Conservation (phyloP, 2,797 vertebrate species). For the Hozukius guyotensis region DNA sequence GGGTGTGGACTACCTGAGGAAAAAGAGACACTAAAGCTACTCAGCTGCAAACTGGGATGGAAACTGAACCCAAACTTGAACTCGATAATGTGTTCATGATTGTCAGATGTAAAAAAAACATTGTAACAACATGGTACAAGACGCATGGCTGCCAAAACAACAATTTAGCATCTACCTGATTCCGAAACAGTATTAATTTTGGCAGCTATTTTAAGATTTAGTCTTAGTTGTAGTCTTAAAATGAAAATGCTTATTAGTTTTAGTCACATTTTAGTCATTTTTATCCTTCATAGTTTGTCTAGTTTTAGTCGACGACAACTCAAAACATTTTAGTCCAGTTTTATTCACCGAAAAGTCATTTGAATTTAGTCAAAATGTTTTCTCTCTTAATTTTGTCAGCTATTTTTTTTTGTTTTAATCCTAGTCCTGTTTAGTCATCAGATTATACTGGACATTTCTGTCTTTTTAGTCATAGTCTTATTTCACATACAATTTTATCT, state of each 20-base stretch:
- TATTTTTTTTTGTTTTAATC: too few species aligned
- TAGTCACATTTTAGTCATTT: not conserved
- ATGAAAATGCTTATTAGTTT: not conserved
- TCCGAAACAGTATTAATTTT: rapidly evolving
- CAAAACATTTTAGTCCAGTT: too few species aligned
- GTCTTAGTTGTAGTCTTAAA: too few species aligned
- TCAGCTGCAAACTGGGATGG: not conserved
- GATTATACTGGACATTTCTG: not conserved
- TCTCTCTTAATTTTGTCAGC: too few species aligned
- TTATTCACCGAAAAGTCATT: rapidly evolving
- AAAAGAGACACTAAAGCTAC: constrained; percentile 1
- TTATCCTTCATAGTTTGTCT: not conserved
- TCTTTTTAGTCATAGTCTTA: not conserved
- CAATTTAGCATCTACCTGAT: not conserved
- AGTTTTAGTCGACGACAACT: rapidly evolving
- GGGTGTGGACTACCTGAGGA: constrained; percentile 20
- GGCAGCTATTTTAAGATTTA: not conserved
- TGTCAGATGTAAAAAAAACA: not conserved
- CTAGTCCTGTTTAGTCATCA: not conserved
- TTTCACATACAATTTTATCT: not conserved
- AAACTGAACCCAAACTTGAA: not conserved
- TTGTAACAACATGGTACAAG: not conserved
- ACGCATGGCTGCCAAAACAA: not conserved
- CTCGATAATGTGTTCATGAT: not conserved
- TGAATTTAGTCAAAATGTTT: not conserved